phyloP scores from a whole-genome alignment of 2,113 vertebrate species.

The Tursiops truncatus region DNA sequence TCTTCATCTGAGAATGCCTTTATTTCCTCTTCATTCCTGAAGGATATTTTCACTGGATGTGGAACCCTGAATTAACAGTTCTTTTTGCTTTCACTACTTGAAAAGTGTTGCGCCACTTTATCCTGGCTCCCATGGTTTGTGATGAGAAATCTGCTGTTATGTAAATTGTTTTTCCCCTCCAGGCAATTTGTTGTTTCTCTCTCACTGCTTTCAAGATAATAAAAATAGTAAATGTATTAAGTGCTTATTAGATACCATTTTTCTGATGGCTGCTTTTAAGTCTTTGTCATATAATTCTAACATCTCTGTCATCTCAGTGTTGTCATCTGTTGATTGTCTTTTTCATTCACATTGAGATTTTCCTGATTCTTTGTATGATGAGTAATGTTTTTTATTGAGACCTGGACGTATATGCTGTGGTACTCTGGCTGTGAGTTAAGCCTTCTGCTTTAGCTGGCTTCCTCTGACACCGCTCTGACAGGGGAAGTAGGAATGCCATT shows the following conservation, averaged over 20 bases:
- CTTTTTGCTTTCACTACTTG: neutral
- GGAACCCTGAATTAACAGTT: neutral
- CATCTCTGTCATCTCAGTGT: neutral
- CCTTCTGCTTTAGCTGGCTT: neutral
- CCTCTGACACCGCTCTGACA: neutral
- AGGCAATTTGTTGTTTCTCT: neutral
- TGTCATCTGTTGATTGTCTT: neutral
- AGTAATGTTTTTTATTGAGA: neutral
- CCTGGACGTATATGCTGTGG: neutral
- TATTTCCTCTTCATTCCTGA: constrained; percentile 29
- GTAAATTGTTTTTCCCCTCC: neutral
- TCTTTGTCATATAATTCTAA: neutral
- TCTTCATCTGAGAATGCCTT: constrained; percentile 12
- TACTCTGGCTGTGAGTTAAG: constrained; percentile 26
- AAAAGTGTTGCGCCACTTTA: neutral
- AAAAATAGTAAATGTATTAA: too few species aligned
- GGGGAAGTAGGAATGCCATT: neutral
- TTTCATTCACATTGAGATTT: constrained; percentile 44
- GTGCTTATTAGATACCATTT: neutral
- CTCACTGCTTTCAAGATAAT: neutral
- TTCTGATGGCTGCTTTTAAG: neutral
- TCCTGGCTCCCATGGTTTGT: neutral
- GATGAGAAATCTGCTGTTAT: neutral
- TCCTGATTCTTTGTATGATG: neutral
- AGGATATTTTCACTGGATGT: constrained; percentile 1